phyloP scores from a whole-genome alignment of 2,888 invertebrate genomes.

The Bursaphelenchus okinawaensis region DNA sequence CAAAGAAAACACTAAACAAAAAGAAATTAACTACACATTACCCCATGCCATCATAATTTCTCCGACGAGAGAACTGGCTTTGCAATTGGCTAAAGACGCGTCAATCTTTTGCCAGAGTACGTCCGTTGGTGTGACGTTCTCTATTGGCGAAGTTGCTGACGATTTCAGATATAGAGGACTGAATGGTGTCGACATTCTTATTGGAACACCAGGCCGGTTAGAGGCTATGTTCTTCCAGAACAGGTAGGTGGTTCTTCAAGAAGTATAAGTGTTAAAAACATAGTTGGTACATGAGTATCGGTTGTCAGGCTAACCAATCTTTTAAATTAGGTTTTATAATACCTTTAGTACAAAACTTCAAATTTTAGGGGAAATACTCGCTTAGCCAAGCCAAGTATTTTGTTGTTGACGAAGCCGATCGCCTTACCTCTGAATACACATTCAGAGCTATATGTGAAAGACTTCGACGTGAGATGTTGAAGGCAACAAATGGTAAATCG shows the following conservation, averaged over 20 bases:
- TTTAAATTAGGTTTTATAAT: too few species aligned
- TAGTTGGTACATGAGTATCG: too few species aligned
- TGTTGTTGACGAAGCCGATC: not conserved
- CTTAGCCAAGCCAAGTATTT: not conserved
- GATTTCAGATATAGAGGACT: not conserved
- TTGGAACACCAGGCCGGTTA: not conserved
- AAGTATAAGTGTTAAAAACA: too few species aligned
- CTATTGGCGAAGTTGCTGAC: not conserved
- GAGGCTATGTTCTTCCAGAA: not conserved
- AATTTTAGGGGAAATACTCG: not conserved
- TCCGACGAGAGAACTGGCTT: not conserved
- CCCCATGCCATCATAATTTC: not conserved
- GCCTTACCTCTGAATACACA: not conserved
- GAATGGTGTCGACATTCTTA: not conserved
- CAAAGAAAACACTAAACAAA: not conserved
- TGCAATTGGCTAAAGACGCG: not conserved
- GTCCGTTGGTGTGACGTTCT: not conserved
- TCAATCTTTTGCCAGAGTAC: not conserved
- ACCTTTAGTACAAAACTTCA: too few species aligned
- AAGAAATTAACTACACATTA: too few species aligned
- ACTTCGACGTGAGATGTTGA: not conserved
- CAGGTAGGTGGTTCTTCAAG: too few species aligned
- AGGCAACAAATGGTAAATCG: not conserved
- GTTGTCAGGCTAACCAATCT: too few species aligned
- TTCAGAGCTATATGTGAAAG: not conserved